A percentile compares a stretch with the other conserved stretches of the same genome.
phyloP scores from a whole-genome alignment of 2,888 invertebrate species.

The Boloria euphrosyne region DNA sequence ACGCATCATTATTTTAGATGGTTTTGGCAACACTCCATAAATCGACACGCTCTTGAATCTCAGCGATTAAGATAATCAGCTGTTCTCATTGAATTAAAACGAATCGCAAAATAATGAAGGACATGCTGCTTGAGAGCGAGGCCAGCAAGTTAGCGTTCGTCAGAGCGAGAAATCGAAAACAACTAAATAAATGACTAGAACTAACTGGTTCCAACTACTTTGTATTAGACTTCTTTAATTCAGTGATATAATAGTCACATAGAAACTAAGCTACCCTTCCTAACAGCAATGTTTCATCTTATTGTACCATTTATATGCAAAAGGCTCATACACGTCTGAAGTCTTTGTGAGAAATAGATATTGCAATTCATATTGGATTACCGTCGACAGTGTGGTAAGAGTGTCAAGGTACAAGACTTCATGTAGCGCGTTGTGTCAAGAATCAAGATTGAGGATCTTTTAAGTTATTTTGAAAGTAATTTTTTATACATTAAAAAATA shows the following conservation, averaged over 20 bases:
- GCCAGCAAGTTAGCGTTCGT: slow-evolving; percentile 41
- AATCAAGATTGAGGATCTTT: slow-evolving; percentile 4
- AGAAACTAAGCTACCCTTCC: slow-evolving; percentile 15
- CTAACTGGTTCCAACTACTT: slow-evolving; percentile 31
- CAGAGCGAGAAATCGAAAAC: slow-evolving; percentile 47
- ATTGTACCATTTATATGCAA: slow-evolving; percentile 37
- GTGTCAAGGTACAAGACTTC: slow-evolving; percentile 58
- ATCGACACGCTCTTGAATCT: slow-evolving; percentile 25
- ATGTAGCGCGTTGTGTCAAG: slow-evolving; percentile 48
- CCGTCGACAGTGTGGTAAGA: slow-evolving; percentile 54
- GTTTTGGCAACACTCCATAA: slow-evolving; percentile 34
- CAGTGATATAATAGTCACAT: slow-evolving; percentile 19
- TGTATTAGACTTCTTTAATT: slow-evolving; percentile 15
- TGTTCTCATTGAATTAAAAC: slow-evolving; percentile 24
- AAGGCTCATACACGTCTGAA: slow-evolving; percentile 39
- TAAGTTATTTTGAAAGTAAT: background rate
- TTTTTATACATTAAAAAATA: too few species aligned
- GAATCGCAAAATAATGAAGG: slow-evolving; percentile 34
- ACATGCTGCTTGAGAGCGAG: slow-evolving; percentile 34
- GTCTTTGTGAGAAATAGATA: slow-evolving; percentile 60
- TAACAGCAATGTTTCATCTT: slow-evolving; percentile 16
- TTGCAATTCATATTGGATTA: slow-evolving; percentile 62
- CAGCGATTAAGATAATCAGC: slow-evolving; percentile 31
- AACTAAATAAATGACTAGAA: slow-evolving; percentile 37
- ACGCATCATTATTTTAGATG: slow-evolving; percentile 26